Evolutionary conservation across 1,140 invertebrate species (phyloP), one percentile per base, ranked within the genome.

Genomic region (Scaptodrosophila lebanonensis): DNA sequence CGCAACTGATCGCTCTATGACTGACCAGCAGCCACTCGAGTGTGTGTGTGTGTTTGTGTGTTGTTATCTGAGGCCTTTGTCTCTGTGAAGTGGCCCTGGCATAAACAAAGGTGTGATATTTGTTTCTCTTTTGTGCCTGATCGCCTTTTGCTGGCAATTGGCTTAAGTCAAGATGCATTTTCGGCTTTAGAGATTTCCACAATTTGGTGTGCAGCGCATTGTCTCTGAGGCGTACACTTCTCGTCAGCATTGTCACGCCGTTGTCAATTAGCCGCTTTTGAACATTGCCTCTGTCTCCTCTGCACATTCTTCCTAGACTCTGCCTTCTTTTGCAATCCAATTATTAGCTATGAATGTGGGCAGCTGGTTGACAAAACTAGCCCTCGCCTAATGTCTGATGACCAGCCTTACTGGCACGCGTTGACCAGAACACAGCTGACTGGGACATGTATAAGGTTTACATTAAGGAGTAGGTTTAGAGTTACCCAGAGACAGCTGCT

Each of bases 81-180:
- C 36, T 48, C 13, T 47, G 45, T 42, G 54, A 47, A 27, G 50
- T 53, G 61, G 44, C 30, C 1, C 29, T 27, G 30, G 47, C 52
- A 57, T 52, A 70, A 82, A 82, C 75, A 82, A 85, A 85, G 75
- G 83, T 85, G 83, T 83, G 83, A 84, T 84, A 83, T 85, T 85
- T 84, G 75, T 84, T 82, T 84, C 60, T 68, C 67, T 69, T 73
- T 84, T 77, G 76, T 82, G 48, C 48, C 58, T 56, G 71, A 77
- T 83, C 77, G 54, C 60, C n/a, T n/a, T n/a, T n/a, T n/a, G n/a
- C n/a, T n/a, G 76, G 75, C 83, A 84, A 84, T 85, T 85, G 83
- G 69, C 83, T 75, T 66, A 68, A 85, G 72, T 79, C 83, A 85
- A 85, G 83, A 85, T 85, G 83, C 65, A 58, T 65, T 64, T 53